Percentiles rank a stretch among this genome's conserved stretches.
Evolutionary conservation across 2,888 invertebrate genomes (phyloP).

Genomic region (Polia nebulosa): DNA sequence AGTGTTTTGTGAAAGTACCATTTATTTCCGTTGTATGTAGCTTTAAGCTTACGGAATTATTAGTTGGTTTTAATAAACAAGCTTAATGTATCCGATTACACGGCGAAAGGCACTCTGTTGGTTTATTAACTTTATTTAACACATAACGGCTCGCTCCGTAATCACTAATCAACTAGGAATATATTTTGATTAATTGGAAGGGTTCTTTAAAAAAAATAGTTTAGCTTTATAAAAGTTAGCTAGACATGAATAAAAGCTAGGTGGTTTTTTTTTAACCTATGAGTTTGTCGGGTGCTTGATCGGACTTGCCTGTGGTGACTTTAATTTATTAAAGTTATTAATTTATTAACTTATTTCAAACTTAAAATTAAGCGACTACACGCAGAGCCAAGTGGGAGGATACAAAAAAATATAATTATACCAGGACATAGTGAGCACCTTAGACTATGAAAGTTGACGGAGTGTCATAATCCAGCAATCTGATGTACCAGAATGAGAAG

Average conservation of each 20-base stretch:
- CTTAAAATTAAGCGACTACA: too few species aligned
- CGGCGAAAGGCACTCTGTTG: constrained; percentile 39
- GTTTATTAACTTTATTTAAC: constrained; percentile 47
- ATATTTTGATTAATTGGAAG: constrained; percentile 23
- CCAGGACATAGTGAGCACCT: neutral
- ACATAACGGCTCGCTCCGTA: constrained; percentile 12
- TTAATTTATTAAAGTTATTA: too few species aligned
- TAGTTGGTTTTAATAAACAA: constrained; percentile 58
- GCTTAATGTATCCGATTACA: constrained; percentile 63
- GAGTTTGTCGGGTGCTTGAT: too few species aligned
- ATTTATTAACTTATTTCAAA: too few species aligned
- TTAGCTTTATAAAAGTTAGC: neutral
- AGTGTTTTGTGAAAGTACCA: constrained; percentile 53
- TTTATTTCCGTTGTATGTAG: constrained; percentile 50
- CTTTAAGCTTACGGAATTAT: constrained; percentile 50
- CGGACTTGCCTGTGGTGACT: too few species aligned
- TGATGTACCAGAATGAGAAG: too few species aligned
- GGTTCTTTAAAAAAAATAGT: too few species aligned
- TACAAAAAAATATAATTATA: constrained; percentile 5
- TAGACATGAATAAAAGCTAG: neutral
- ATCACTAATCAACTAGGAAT: constrained; percentile 33
- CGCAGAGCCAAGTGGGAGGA: neutral
- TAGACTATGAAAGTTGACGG: too few species aligned
- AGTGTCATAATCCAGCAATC: too few species aligned
- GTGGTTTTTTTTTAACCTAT: too few species aligned